Evolutionary conservation across 1,140 invertebrate genomes (phyloP), one percentile per base, ranked within the genome.

Genomic region (Monomorium pharaonis): DNA sequence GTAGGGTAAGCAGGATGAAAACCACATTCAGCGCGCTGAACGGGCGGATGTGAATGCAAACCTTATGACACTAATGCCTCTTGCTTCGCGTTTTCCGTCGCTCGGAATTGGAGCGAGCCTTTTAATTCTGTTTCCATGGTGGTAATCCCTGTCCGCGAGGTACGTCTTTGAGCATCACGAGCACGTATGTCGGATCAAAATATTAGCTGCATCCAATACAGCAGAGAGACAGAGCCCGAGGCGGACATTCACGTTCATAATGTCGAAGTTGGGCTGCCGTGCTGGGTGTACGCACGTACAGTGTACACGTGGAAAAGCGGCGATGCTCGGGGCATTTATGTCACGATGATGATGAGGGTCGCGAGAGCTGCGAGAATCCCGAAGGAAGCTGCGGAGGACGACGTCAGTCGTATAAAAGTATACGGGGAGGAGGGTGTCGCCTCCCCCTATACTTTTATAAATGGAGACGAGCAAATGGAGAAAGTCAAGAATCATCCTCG

Each of bases 171-270:
- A 80, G 33, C 37, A 58, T 69, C 65, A 37, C 47, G 49, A 21
- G 47, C 85, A 77, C 72, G 80, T 85, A 88, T 74, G 49, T 72
- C 58, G 86, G 87, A 88, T 85, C 56, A 87, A 88, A 88, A 88
- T 88, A 88, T 87, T 88, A 88, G 65, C 78, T 42, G 47, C 62
- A 44, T 37, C 56, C 86, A 84, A 88, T 89, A 67, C 58, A 58
- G 47, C 42, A 30, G 18, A 6, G 24, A 47, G 33, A 44, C 69
- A 69, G 51, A 14, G 42, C 54, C 16, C 2, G 54, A 37, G 33
- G 24, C 44, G 51, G 51, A 63, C 70, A 75, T 84, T 42, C 58
- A 58, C 42, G 44, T 84, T 77, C 30, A 77, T 76, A 84, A 75
- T 58, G 88, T 56, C 74, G 30, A 72, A 88, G 49, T 85, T 67